These are phyloP conservation scores for Xestia sexstrigata DNA, from an alignment of 2,888 invertebrate genomes.

Conservation along the genomic window DNA sequence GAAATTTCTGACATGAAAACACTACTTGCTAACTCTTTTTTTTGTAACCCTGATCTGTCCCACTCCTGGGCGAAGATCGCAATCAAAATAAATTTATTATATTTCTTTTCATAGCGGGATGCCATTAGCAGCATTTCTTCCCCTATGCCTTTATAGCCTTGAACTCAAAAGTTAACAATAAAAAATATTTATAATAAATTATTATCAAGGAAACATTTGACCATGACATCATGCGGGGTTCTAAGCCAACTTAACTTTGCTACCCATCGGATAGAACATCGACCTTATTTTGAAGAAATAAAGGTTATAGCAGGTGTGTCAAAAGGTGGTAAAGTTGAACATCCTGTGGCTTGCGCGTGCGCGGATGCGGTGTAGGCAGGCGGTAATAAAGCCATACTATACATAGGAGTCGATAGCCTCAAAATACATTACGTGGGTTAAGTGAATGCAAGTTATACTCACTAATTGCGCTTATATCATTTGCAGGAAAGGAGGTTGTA, in stretches of 20 bases:
- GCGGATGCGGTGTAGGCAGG: slow-evolving; percentile 83
- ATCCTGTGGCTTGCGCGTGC: slow-evolving; percentile 84
- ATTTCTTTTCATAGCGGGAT: not conserved
- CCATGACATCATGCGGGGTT: slow-evolving; percentile 73
- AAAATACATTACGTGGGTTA: slow-evolving; percentile 63
- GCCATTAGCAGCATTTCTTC: not conserved
- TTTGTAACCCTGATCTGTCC: not conserved
- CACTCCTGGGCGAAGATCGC: not conserved
- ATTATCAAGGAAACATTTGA: slow-evolving; percentile 73
- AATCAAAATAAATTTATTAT: not conserved
- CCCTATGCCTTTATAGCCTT: slow-evolving; percentile 18
- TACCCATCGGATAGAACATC: not conserved
- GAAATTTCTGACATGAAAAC: not conserved
- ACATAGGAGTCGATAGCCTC: slow-evolving; percentile 67
- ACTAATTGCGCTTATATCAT: slow-evolving; percentile 30
- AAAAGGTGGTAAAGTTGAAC: slow-evolving; percentile 65
- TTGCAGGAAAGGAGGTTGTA: slow-evolving; percentile 1
- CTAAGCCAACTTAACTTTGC: slow-evolving; percentile 22
- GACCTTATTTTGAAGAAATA: slow-evolving; percentile 52
- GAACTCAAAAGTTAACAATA: slow-evolving; percentile 14
- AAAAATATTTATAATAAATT: slow-evolving; percentile 61
- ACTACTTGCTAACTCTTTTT: not conserved
- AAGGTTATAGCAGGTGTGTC: slow-evolving; percentile 26
- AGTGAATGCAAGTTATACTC: slow-evolving; percentile 37
- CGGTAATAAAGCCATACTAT: slow-evolving; percentile 71